Evolutionary conservation across 1,140 invertebrate species (phyloP), one percentile per base, ranked within the genome.

Genomic region (Episyrphus balteatus): DNA sequence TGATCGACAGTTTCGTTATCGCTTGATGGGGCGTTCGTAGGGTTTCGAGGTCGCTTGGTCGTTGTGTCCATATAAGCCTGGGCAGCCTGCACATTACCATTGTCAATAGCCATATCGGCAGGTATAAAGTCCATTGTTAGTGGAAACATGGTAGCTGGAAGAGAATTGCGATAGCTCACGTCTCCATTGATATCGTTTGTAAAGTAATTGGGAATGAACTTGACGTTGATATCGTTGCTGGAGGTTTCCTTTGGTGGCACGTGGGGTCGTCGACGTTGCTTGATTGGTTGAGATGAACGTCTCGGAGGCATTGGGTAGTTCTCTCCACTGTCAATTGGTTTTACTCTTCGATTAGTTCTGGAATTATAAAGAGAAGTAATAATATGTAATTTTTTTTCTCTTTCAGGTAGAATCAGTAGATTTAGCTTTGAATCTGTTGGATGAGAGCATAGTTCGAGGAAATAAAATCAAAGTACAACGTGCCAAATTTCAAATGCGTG

Each of bases 401-500:
- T 69, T 73, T 13, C 57, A 86, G 84, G 76, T 88, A 45, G 95
- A 99, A 69, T 98, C 93, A 15, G 92, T 99, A 1, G 80, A 94
- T 34, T 68, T 99, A 52, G 94, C 95, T 1, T 68, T 98, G 38
- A 84, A 92, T 45, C 78, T 99, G 52, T 68, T 99, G 15, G 96
- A 99, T 76, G 95, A 90, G 1, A 86, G 78, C 59, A 77, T 86
- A 52, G 66, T 84, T 18, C 79, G 86, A 58, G 89, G 83, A 0
- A 79, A 89, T 33, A 87, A 80, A 47, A 75, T 92, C 12, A 80
- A 80, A 50, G 94, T 98, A 1, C 91, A 99, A 72, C 75, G 82
- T 55, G 97, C 97, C 1, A 84, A 89, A 58, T 99, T 99, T 64
- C 80, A 94, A 64, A 73, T 95, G 74, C 98, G 98, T 70, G 97